phyloP scores from a whole-genome alignment of 2,797 vertebrate genomes.

The Sebastes oblongus region DNA sequence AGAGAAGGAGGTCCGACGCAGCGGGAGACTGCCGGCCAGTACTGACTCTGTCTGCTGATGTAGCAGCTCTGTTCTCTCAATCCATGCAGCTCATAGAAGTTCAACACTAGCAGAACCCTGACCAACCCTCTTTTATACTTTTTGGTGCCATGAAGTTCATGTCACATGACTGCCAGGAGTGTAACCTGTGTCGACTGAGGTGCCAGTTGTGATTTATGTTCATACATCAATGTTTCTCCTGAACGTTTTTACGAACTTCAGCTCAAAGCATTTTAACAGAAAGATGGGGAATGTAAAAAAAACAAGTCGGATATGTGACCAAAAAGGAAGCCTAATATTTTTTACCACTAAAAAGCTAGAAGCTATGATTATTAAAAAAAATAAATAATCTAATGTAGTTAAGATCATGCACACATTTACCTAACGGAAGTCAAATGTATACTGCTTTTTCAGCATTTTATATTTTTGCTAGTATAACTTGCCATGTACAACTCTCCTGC shows the following conservation, averaged over 20 bases:
- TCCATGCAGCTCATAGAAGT: conserved; percentile 11
- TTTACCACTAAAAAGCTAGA: conserved; percentile 70
- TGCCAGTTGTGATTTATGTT: conserved; percentile 30
- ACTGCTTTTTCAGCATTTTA: conserved; percentile 73
- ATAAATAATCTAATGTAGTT: conserved; percentile 54
- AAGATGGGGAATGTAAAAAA: conserved; percentile 25
- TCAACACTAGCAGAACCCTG: background rate
- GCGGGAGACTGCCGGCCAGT: conserved; percentile 79
- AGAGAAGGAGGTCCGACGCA: conserved; percentile 86
- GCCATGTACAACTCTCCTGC: conserved; percentile 70
- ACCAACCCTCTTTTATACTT: background rate
- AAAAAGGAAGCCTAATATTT: conserved; percentile 55
- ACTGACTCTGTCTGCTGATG: conserved; percentile 88
- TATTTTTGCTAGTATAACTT: conserved; percentile 75
- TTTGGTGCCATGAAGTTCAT: conserved; percentile 6
- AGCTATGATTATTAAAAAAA: conserved; percentile 25
- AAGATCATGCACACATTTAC: conserved; percentile 59
- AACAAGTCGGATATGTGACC: conserved; percentile 47
- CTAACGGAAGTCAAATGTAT: conserved; percentile 65
- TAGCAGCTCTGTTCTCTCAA: background rate
- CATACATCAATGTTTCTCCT: background rate
- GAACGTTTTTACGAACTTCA: conserved; percentile 29
- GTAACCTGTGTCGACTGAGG: background rate
- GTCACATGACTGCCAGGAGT: conserved; percentile 10
- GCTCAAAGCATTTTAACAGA: conserved; percentile 44